Conservation (phyloP, 2,888 invertebrate genomes). For the Mycalesis mineus region DNA sequence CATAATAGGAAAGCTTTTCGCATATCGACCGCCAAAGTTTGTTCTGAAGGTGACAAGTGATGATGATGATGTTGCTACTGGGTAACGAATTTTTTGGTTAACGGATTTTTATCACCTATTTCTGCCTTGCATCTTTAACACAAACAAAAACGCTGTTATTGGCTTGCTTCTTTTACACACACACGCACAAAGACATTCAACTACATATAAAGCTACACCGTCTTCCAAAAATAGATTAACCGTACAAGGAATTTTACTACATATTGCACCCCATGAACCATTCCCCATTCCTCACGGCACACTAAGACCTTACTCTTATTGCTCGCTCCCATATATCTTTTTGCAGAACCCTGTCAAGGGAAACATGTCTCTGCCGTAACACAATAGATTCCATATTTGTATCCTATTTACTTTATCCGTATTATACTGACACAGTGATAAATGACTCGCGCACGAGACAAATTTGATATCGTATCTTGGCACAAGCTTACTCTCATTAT, state of each 20-base stretch:
- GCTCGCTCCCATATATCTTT: conserved; percentile 12
- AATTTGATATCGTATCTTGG: conserved; percentile 53
- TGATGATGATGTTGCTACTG: no score
- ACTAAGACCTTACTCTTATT: conserved; percentile 9
- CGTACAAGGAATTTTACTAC: neutral
- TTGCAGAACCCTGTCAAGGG: neutral
- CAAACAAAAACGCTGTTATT: no score
- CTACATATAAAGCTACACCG: no score
- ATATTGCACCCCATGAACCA: neutral
- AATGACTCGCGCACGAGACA: conserved; percentile 53
- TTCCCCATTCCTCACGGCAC: neutral
- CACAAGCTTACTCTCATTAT: conserved; percentile 19
- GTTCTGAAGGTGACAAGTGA: no score
- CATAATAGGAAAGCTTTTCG: no score
- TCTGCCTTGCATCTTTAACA: no score
- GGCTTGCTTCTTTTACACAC: no score
- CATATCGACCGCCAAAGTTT: no score
- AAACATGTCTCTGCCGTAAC: conserved; percentile 1
- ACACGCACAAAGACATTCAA: no score
- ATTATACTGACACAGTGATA: conserved; percentile 46
- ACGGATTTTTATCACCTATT: no score
- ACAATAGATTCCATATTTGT: conserved; percentile 23
- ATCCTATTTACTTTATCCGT: conserved; percentile 3
- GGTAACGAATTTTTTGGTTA: no score
- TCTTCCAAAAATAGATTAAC: no score